Percentiles rank a stretch among this genome's conserved stretches.
Conservation (phyloP, 2,113 vertebrate genomes). For the Turdus rufiventris region DNA sequence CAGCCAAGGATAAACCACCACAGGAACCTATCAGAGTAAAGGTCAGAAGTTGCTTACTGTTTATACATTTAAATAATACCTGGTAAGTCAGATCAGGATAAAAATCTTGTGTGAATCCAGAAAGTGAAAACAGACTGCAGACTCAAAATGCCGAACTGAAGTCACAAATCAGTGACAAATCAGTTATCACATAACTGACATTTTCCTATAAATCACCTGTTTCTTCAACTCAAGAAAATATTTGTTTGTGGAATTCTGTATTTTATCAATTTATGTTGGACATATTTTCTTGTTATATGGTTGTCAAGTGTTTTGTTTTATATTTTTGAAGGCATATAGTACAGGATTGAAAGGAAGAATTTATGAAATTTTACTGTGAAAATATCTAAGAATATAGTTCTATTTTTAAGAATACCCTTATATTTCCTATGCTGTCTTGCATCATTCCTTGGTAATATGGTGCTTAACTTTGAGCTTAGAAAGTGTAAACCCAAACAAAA, state of each 20-base stretch:
- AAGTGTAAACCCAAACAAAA: background rate
- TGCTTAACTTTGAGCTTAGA: background rate
- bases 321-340: background rate
- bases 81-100: background rate
- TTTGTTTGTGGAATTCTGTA: background rate
- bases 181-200: background rate
- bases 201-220: background rate
- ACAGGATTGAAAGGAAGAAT: background rate
- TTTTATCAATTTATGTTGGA: background rate
- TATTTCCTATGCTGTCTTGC: background rate
- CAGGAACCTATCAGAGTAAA: background rate
- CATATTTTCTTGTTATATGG: background rate
- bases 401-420: background rate
- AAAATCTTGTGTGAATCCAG: background rate
- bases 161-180: background rate
- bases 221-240: background rate
- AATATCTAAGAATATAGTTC: background rate
- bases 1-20: background rate
- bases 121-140: background rate
- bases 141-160: background rate
- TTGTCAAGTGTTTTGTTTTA: background rate
- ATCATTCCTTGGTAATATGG: background rate
- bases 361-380: background rate
- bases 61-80: background rate
- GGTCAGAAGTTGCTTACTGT: background rate